Base-by-base conservation (phyloP, 2,797 vertebrate genomes). In the Leontopithecus rosalia region DNA sequence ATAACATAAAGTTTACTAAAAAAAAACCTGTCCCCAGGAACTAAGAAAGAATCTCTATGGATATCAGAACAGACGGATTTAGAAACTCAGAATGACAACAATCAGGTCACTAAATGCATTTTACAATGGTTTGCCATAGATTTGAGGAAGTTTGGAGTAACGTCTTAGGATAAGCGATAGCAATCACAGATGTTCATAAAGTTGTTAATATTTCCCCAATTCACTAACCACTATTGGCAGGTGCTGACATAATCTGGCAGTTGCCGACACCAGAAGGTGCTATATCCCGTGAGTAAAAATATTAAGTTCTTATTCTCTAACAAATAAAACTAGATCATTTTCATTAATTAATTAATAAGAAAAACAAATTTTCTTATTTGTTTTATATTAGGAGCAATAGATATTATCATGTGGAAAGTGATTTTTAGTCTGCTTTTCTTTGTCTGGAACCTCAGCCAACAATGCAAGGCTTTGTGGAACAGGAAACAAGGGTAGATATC, bases 311-410 rank as follows among this genome's bases (percentile, higher is more conserved):
- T 97, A 96, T 96, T 95, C 82, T 84, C 93, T 95, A 81, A 73
- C 75, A 96, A 90, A 80, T 84, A 88, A 95, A 94, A 82, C 75
- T 26, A 85, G 55, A 95, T 96, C n/a, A 92, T 88, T 88, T 81
- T 90, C 39, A 97, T 98, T 97, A 97, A n/a, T n/a, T n/a, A n/a
- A n/a, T n/a, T n/a, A n/a, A n/a, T n/a, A n/a, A n/a, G n/a, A n/a
- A n/a, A n/a, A n/a, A n/a, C n/a, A n/a, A n/a, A 96, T 97, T 94
- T 39, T 95, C 39, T 89, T 92, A 96, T 97, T 94, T n/a, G 94
- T n/a, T 90, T 92, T 95, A 55, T 76, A 93, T 84, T 90, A 75
- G 52, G 13, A 90, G 4, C 22, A 67, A 70, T 79, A 72, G 39
- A 80, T 86, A 88, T 39, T 83, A 39, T 39, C 24, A 36, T 30